Base-by-base conservation (phyloP, 2,113 vertebrate species). In the Nyctereutes procyonoides region DNA sequence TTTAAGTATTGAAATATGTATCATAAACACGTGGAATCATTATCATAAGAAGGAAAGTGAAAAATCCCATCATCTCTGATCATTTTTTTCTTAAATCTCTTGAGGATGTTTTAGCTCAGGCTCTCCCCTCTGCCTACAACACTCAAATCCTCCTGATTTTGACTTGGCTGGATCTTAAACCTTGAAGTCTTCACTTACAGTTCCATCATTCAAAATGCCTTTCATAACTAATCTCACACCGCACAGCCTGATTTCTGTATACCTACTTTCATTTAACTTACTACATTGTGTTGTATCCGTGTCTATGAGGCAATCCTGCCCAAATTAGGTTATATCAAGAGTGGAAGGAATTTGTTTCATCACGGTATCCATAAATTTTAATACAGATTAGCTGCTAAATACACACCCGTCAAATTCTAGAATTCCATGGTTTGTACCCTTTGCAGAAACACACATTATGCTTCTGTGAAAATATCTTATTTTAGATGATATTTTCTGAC, bases 381-480 rank as follows among this genome's bases (percentile, higher is more conserved):
- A 48, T 80, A 67, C 8, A 96, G 28, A 81, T 88, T 58, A 82
- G 48, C 20, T 84, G 11, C 11, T 86, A 93, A 92, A 67, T 82
- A 73, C 0, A 48, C 5, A 82, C 79, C 71, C 13, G 3, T 91
- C 67, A 93, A 51, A 95, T 86, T 69, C 82, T 43, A 32, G 28
- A 67, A 81, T 92, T 63, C 5, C 22, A 2, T 8, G 1, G 67
- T 86, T 77, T 84, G 28, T 51, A 73, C 10, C 12, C 19, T 93
- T 94, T 83, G 43, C 19, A 95, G 48, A 90, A 55, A 94, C 30
- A 74, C 3, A 38, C 30, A 26, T 17, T 74, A 32, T 24, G 24
- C 12, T 85, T 81, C 35, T 95, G 43, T 87, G 93, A 81, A 96
- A 90, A 91, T 93, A 96, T 92, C 95, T 97, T 86, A 97, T 91